Percentiles rank a stretch among this genome's conserved stretches.
Evolutionary conservation across 2,797 vertebrate genomes (phyloP).

Genomic region (Crocodylus rhombifer): DNA sequence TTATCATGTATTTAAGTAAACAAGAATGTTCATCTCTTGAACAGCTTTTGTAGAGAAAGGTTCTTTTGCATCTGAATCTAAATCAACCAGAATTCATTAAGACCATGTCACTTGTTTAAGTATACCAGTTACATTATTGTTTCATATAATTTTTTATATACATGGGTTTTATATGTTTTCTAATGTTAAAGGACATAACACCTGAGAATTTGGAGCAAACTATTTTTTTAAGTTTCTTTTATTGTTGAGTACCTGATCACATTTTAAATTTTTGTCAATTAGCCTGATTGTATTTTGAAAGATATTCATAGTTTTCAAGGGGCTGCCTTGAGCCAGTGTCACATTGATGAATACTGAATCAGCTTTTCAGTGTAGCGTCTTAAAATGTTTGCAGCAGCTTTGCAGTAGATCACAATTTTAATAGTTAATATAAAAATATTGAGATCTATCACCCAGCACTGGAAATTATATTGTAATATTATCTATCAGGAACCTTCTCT

Average conservation of each 20-base stretch:
- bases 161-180: not conserved
- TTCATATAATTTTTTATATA: not conserved
- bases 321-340: not conserved
- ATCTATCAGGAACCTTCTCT: not conserved
- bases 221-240: not conserved
- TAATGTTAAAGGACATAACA: not conserved
- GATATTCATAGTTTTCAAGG: not conserved
- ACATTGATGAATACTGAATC: not conserved
- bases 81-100: too few species aligned
- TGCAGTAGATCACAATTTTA: fast-evolving
- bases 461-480: not conserved
- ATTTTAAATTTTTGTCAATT: not conserved
- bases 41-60: too few species aligned
- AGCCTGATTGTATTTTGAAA: not conserved
- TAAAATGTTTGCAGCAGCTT: not conserved
- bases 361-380: not conserved
- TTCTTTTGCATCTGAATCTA: too few species aligned
- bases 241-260: not conserved
- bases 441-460: not conserved
- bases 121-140: not conserved
- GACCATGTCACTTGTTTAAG: too few species aligned
- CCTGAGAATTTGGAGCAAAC: not conserved
- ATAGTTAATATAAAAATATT: not conserved
- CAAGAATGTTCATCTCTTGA: too few species aligned
- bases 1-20: not conserved